A percentile compares a stretch with the other conserved stretches of the same genome.
Evolutionary conservation across 2,797 vertebrate genomes (phyloP).

Genomic region (Peromyscus melanophrys): DNA sequence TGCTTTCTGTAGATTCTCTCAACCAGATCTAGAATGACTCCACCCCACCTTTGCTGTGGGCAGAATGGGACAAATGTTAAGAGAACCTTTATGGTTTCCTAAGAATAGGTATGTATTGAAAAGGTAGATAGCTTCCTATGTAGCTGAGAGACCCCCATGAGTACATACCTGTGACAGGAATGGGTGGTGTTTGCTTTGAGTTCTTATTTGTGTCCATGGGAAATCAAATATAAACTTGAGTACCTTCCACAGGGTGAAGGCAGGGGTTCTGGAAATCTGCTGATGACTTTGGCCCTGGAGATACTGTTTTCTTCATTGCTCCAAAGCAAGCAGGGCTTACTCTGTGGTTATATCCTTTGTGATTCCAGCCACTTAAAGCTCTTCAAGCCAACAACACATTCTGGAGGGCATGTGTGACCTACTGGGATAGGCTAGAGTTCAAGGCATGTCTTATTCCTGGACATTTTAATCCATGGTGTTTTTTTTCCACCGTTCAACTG

Average conservation of each 20-base stretch:
- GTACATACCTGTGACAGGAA: slow-evolving; percentile 45
- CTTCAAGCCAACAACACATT: neutral
- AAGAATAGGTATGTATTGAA: neutral
- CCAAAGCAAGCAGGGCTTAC: neutral
- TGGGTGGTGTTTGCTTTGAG: slow-evolving; percentile 27
- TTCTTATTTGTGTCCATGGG: neutral
- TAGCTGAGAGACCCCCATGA: slow-evolving; percentile 9
- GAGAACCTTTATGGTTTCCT: slow-evolving; percentile 44
- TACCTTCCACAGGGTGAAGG: neutral
- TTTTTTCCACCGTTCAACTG: no score
- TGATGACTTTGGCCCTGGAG: neutral
- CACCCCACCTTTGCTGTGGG: neutral
- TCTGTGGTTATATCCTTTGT: neutral
- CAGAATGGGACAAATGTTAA: slow-evolving; percentile 21
- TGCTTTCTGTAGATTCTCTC: neutral
- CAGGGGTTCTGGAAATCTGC: neutral
- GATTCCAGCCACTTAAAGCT: neutral
- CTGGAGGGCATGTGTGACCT: neutral
- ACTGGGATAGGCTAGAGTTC: no score
- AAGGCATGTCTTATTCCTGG: neutral
- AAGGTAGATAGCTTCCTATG: slow-evolving; percentile 58
- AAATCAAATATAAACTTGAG: slow-evolving; percentile 35
- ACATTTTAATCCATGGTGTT: neutral
- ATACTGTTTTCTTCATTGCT: neutral
- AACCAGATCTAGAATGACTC: neutral